These are phyloP conservation scores for Ptychadena robeensis DNA, from an alignment of 2,797 vertebrate species.

Conservation along the genomic window DNA sequence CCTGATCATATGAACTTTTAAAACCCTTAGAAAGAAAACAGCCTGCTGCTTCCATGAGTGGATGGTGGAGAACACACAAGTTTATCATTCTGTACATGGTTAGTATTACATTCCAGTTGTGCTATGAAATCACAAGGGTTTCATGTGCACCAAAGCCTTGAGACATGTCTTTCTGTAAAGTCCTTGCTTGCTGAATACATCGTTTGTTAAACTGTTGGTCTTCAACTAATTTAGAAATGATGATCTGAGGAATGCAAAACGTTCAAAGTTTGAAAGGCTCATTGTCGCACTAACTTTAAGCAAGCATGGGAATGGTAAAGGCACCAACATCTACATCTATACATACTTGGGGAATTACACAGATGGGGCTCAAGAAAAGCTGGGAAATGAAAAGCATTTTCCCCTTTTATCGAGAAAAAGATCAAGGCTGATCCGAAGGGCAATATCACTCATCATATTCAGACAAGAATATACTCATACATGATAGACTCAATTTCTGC, in stretches of 20 bases:
- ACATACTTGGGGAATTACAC: too few relatives aligned
- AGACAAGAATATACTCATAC: too few relatives aligned
- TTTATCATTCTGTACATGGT: background rate
- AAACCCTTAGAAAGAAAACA: too few relatives aligned
- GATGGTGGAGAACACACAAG: too few relatives aligned
- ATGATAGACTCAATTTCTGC: too few relatives aligned
- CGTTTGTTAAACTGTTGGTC: constrained; percentile 17
- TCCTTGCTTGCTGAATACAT: constrained; percentile 25
- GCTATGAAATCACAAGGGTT: background rate
- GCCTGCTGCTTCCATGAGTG: background rate
- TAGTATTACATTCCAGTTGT: background rate
- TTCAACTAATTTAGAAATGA: constrained; percentile 45
- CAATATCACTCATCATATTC: too few relatives aligned
- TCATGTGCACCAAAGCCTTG: background rate
- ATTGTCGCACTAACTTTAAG: background rate
- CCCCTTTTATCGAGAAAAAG: too few relatives aligned
- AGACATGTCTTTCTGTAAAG: constrained; percentile 2
- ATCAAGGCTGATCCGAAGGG: too few relatives aligned
- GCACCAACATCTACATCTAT: too few relatives aligned
- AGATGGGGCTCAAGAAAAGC: too few relatives aligned
- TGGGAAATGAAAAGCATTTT: too few relatives aligned
- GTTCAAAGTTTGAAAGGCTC: constrained; percentile 7
- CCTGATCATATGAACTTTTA: too few relatives aligned
- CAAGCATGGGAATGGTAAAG: background rate
- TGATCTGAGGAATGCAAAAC: constrained; percentile 49